These are phyloP conservation scores for Muschampia plurimacula DNA, from an alignment of 2,888 invertebrate species.

Conservation along the genomic window DNA sequence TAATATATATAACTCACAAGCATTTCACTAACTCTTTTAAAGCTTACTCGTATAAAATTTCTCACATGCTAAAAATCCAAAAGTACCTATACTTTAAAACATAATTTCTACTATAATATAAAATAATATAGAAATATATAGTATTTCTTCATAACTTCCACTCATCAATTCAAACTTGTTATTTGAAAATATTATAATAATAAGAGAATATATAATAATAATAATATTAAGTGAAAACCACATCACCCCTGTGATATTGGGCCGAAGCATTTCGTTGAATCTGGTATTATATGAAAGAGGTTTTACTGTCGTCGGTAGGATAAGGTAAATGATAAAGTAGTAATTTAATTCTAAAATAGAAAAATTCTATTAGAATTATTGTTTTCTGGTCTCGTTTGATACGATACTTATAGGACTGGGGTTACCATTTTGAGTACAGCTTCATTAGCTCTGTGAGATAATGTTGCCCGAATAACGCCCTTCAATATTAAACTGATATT, in stretches of 20 bases:
- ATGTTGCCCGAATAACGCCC: too few relatives aligned
- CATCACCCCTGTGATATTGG: conserved; percentile 84
- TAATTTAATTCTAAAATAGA: neutral
- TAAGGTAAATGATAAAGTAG: conserved; percentile 4
- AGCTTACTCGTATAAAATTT: too few relatives aligned
- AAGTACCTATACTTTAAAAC: too few relatives aligned
- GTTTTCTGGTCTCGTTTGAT: neutral
- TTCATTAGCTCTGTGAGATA: too few relatives aligned
- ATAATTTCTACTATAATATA: too few relatives aligned
- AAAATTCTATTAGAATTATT: neutral
- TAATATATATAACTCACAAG: too few relatives aligned
- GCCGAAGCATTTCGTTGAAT: conserved; percentile 56
- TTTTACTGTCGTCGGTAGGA: conserved; percentile 54
- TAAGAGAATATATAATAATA: conserved; percentile 16
- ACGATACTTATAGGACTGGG: neutral
- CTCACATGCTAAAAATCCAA: too few relatives aligned
- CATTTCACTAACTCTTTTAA: too few relatives aligned
- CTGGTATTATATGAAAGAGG: conserved; percentile 63
- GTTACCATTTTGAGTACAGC: neutral
- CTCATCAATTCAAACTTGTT: neutral
- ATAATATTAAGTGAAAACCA: conserved; percentile 54
- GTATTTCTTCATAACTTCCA: too few relatives aligned
- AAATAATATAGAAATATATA: too few relatives aligned
- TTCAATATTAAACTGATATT: too few relatives aligned
- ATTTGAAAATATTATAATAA: conserved; percentile 23